phyloP scores from a whole-genome alignment of 2,113 vertebrate species.

The Galeopterus variegatus region DNA sequence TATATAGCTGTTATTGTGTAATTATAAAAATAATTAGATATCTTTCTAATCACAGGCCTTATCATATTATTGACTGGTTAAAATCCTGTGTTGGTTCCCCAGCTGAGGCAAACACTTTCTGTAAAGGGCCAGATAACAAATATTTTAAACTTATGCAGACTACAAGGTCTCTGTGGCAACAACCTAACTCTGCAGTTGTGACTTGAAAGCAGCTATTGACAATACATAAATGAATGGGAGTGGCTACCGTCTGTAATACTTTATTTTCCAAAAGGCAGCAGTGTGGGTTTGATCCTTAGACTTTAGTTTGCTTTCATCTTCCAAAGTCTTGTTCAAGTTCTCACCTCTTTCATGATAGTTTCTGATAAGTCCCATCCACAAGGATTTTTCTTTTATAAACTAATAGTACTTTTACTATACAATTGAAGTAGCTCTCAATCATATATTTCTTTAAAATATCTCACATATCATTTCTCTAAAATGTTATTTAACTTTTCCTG shows the following conservation, averaged over 20 bases:
- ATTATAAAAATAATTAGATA: conserved; percentile 5
- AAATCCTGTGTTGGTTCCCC: not conserved
- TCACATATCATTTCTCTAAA: conserved; percentile 21
- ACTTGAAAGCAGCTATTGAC: not conserved
- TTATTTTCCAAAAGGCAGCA: not conserved
- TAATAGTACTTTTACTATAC: not conserved
- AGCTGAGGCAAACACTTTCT: not conserved
- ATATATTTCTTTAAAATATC: not conserved
- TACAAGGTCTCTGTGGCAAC: not conserved
- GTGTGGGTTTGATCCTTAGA: not conserved
- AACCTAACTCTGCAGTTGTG: not conserved
- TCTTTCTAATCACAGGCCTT: conserved; percentile 25
- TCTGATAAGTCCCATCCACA: not conserved
- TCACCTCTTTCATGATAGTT: not conserved
- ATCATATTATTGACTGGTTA: not conserved
- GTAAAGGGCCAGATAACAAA: not conserved
- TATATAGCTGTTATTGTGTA: not conserved
- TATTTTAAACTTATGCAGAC: not conserved
- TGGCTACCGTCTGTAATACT: not conserved
- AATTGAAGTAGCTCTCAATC: conserved; percentile 2
- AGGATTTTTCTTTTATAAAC: conserved; percentile 13
- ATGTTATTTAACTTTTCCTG: conserved; percentile 19
- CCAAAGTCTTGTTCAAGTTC: not conserved
- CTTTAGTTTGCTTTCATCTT: not conserved
- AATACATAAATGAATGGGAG: not conserved